Evolutionary conservation across 2,797 vertebrate genomes (phyloP).

Genomic region (Vespertilio murinus): DNA sequence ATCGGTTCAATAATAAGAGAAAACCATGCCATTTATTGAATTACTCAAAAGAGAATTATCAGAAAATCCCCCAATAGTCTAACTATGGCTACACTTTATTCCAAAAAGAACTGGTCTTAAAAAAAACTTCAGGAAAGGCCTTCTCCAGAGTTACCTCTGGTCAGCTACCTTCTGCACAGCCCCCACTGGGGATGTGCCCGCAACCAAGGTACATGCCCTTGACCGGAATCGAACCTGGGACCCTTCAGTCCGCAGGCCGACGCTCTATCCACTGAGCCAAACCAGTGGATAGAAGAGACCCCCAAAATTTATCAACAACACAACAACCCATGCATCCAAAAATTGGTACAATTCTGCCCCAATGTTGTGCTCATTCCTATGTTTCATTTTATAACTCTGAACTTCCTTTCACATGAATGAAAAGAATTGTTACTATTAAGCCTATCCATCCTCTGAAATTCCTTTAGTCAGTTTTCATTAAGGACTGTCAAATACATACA

Average conservation of each 20-base stretch:
- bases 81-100: conserved; percentile 24
- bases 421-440: conserved; percentile 50
- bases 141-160: not conserved
- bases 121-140: conserved; percentile 26
- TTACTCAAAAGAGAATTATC: conserved; percentile 70
- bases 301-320: conserved; percentile 36
- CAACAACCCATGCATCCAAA: not conserved
- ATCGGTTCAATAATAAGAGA: conserved; percentile 63
- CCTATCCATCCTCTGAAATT: conserved; percentile 57
- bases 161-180: too few relatives aligned
- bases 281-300: not conserved
- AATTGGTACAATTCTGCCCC: not conserved
- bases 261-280: too few relatives aligned
- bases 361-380: not conserved
- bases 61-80: conserved; percentile 1
- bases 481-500: conserved; percentile 69
- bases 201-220: too few relatives aligned
- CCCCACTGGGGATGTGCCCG: too few relatives aligned
- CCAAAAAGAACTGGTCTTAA: conserved; percentile 24
- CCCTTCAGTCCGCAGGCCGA: too few relatives aligned
- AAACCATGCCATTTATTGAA: conserved; percentile 63
- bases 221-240: too few relatives aligned
- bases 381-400: conserved; percentile 53
- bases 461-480: conserved; percentile 67
- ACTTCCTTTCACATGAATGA: conserved; percentile 39